Base-by-base conservation (phyloP, 92 coral and sea anemone species). In the Epizoanthus scotinus region DNA sequence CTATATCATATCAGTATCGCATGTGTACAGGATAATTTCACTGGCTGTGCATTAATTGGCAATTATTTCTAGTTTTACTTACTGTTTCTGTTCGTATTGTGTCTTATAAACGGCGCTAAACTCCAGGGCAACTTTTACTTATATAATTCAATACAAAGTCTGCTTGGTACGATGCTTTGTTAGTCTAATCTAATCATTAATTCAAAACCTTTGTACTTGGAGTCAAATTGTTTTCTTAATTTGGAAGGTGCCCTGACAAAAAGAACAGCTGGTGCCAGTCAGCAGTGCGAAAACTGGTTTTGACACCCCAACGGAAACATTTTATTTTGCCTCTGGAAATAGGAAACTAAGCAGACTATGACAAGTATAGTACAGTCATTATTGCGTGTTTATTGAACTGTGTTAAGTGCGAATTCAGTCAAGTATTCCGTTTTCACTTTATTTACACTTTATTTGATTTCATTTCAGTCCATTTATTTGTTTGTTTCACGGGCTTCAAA, bases 141-240 rank as follows among this genome's bases (percentile, higher is more conserved):
- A 13, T 20, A n/a, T 64, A 27, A 27, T 6, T n/a, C 4, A 38
- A 29, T 2, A 24, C 54, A 38, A 26, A 8, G 18, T 40, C 29
- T 24, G 26, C 5, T 38, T 38, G 18, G 57, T 28, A 75, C 24
- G 68, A 55, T 60, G 59, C 34, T 75, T 75, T 52, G 36, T 59
- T 25, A 21, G n/a, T 75, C 8, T n/a, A 75, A 40, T 36, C 56
- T 57, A 22, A 40, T 75, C 44, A 75, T 38, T 58, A 58, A 75
- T 75, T 75, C 81, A 75, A 57, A 31, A 21, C 55, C 17, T 38
- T 38, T 34, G 56, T 59, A 36, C 57, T 58, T 59, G 42, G 25
- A 22, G 55, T 75, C 81, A 38, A 75, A 67, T 75, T 75, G 81
- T 75, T 75, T 75, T 75, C 57, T 36, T 59, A 31, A 75, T 1